A percentile compares a stretch with the other conserved stretches of the same genome.
Conservation (phyloP, 2,888 invertebrate species). For the Silvanus unidentatus region DNA sequence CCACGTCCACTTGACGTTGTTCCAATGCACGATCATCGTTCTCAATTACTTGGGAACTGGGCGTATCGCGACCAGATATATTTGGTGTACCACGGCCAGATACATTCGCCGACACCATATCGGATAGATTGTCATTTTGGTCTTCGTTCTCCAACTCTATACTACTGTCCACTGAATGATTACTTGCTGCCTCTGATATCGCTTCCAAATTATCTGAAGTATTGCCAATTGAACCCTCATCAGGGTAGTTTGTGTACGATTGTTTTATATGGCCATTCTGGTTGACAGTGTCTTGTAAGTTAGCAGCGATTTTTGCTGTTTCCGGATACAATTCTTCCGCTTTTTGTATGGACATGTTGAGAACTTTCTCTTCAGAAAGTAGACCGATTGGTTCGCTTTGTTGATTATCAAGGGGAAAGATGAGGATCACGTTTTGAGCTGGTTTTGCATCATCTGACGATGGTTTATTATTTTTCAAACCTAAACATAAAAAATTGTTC, state of each 20-base stretch:
- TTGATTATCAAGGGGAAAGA: slow-evolving; percentile 57
- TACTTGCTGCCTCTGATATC: slow-evolving; percentile 91
- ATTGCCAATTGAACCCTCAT: slow-evolving; percentile 88
- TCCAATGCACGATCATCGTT: slow-evolving; percentile 52
- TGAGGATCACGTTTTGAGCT: slow-evolving; percentile 51
- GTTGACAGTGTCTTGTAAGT: slow-evolving; percentile 15
- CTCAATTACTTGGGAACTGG: slow-evolving; percentile 77
- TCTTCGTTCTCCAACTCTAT: slow-evolving; percentile 83
- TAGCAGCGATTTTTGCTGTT: slow-evolving; percentile 25
- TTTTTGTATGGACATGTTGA: slow-evolving; percentile 46
- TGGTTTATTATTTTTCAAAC: slow-evolving; percentile 21
- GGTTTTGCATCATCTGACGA: slow-evolving; percentile 12
- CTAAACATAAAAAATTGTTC: too few relatives aligned
- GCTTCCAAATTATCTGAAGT: slow-evolving; percentile 92
- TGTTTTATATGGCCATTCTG: slow-evolving; percentile 26
- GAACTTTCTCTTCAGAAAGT: slow-evolving; percentile 56
- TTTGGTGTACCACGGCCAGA: slow-evolving; percentile 91
- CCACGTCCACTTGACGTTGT: slow-evolving; percentile 36
- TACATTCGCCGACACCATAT: slow-evolving; percentile 95
- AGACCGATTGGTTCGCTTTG: slow-evolving; percentile 45
- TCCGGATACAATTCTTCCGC: slow-evolving; percentile 13
- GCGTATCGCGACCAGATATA: slow-evolving; percentile 94
- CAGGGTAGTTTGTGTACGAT: slow-evolving; percentile 77
- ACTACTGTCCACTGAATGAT: slow-evolving; percentile 89
- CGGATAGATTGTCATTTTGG: slow-evolving; percentile 90